phyloP scores from a whole-genome alignment of 2,888 invertebrate species.

The Dryocosmus kuriphilus region DNA sequence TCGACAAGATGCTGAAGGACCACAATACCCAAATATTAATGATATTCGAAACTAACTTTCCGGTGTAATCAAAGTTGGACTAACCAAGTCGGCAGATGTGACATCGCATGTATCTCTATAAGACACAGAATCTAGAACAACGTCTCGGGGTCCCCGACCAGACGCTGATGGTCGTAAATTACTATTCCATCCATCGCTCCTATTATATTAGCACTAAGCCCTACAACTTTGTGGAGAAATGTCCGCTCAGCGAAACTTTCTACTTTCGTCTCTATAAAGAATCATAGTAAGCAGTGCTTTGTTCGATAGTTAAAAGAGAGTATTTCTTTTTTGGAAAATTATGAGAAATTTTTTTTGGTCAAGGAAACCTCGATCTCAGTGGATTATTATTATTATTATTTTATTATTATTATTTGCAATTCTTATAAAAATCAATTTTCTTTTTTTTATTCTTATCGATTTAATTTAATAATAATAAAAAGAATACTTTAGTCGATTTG shows the following conservation, averaged over 20 bases:
- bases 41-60: conserved; percentile 66
- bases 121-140: conserved; percentile 31
- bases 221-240: neutral
- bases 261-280: neutral
- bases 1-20: neutral
- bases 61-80: conserved; percentile 65
- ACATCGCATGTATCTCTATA: conserved; percentile 60
- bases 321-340: no score
- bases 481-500: no score
- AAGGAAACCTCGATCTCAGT: no score
- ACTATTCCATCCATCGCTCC: conserved; percentile 18
- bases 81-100: conserved; percentile 61
- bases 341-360: no score
- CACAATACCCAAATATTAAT: conserved; percentile 56
- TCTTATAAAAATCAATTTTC: no score
- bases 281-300: no score
- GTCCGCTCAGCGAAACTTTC: neutral
- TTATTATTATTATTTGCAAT: no score
- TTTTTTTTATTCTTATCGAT: no score
- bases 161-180: conserved; percentile 28
- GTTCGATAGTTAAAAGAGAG: no score
- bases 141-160: conserved; percentile 31
- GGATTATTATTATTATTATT: no score
- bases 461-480: no score
- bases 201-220: conserved; percentile 19